Evolutionary conservation across 1,140 invertebrate genomes (phyloP).

Genomic region (Carposina sasakii): DNA sequence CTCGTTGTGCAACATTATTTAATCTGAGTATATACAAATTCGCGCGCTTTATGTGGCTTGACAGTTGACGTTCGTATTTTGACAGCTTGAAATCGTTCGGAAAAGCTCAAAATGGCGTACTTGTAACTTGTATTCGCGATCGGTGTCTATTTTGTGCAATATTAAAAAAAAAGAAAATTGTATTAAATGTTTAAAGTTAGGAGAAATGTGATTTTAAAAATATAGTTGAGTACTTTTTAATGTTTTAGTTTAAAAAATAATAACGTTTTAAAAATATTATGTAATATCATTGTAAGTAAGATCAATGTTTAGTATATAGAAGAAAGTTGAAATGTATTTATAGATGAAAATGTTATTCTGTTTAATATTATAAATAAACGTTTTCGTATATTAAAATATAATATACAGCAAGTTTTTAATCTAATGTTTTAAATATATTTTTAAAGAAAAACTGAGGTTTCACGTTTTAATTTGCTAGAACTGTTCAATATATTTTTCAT

Average conservation of each 20-base stretch:
- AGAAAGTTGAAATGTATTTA: conserved; percentile 55
- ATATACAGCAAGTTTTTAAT: too few relatives aligned
- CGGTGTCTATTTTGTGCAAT: conserved; percentile 62
- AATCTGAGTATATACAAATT: too few relatives aligned
- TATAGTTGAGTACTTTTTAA: conserved; percentile 63
- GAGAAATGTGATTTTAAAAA: conserved; percentile 67
- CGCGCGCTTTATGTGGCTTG: conserved; percentile 27
- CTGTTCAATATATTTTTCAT: too few relatives aligned
- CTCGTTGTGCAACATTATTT: too few relatives aligned
- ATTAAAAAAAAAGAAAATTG: conserved; percentile 29
- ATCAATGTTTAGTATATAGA: conserved; percentile 59
- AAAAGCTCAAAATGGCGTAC: conserved; percentile 40
- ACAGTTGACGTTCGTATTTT: conserved; percentile 34
- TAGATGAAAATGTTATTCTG: too few relatives aligned
- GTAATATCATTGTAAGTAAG: conserved; percentile 57
- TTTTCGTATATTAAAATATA: too few relatives aligned
- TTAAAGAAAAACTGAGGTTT: too few relatives aligned
- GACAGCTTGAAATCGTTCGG: conserved; percentile 32
- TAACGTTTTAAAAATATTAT: conserved; percentile 47
- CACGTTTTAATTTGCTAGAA: too few relatives aligned
- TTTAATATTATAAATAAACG: too few relatives aligned
- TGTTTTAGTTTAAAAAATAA: conserved; percentile 44
- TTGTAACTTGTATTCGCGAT: conserved; percentile 37
- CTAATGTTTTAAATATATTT: too few relatives aligned
- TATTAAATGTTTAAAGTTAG: conserved; percentile 59